phyloP scores from a whole-genome alignment of 2,888 invertebrate species.

The Hydrotaea diabolus region DNA sequence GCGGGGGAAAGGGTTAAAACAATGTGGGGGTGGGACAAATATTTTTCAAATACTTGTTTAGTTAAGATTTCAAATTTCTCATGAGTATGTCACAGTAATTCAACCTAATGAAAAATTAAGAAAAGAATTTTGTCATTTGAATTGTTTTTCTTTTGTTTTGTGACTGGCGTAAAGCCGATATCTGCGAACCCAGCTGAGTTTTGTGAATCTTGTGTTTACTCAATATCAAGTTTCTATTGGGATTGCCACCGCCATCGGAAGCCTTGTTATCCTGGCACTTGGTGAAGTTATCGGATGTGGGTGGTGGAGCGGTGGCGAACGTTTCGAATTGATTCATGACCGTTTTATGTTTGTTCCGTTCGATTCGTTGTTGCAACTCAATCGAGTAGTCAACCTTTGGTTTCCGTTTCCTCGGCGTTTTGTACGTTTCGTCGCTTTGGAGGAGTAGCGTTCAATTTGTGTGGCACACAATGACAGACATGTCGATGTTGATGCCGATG shows the following conservation, averaged over 20 bases:
- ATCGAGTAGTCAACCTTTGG: slow-evolving; percentile 65
- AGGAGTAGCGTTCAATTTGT: not conserved
- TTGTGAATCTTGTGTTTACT: slow-evolving; percentile 41
- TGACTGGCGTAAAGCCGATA: not conserved
- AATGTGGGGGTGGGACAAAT: not conserved
- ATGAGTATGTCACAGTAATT: not conserved
- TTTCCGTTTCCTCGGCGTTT: slow-evolving; percentile 57
- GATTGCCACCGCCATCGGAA: not conserved
- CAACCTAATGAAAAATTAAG: not conserved
- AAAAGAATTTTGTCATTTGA: slow-evolving; percentile 28
- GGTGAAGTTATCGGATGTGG: no score
- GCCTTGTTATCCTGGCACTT: slow-evolving; percentile 49
- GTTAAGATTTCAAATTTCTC: not conserved
- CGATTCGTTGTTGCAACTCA: slow-evolving; percentile 68
- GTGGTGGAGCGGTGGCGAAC: not conserved
- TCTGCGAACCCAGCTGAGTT: slow-evolving; percentile 52
- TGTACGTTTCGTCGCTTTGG: not conserved
- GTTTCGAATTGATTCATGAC: slow-evolving; percentile 62
- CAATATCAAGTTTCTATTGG: slow-evolving; percentile 47
- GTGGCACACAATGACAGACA: not conserved
- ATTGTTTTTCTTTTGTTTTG: not conserved
- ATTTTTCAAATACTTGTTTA: not conserved
- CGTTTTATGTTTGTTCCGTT: slow-evolving; percentile 47
- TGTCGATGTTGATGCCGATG: slow-evolving; percentile 1
- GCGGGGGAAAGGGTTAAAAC: not conserved